Evolutionary conservation across 2,113 vertebrate species (phyloP), one percentile per base, ranked within the genome.

Genomic region (Eulemur macaco): DNA sequence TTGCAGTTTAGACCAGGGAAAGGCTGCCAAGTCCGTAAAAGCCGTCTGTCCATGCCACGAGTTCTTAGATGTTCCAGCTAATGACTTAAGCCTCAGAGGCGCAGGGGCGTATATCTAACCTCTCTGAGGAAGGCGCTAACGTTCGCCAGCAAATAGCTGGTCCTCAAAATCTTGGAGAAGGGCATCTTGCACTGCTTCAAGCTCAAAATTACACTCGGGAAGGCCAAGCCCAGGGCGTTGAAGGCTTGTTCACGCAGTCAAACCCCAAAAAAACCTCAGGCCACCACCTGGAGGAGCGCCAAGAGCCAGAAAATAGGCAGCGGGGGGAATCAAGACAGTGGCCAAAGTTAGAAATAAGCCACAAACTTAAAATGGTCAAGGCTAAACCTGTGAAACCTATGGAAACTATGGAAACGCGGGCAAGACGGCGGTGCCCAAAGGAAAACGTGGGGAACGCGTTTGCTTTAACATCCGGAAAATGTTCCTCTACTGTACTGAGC

Each of bases 61-160:
- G 13, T n/a, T 18, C 15, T 52, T 58, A 4, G 3, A 17, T n/a
- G 4, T 15, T 29, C 8, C 12, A 64, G 21, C 34, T 76, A 23
- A 27, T 18, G 34, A 71, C 3, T 20, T 29, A 80, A 42, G 0
- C 1, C 12, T 45, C 4, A 21, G 14, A 31, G 6, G 25, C 4
- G 2, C 1, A 29, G 18, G 15, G 15, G 1, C 42, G 6, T 42
- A 47, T 21, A 21, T 3, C 1, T 58, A 15, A 45, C 6, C 31
- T 17, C 18, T 0, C 5, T 47, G 5, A 58, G 27, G 64, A 54
- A 10, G 81, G 2, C 42, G 7, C 45, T 20, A 34, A 29, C 13
- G 0, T 5, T 8, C 11, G 2, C 52, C 14, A 21, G 8, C 10
- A 20, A 20, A 45, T 18, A 80, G 60, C 5, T 80, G 39, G 23